A percentile compares a stretch with the other conserved stretches of the same genome.
Conservation (phyloP, 2,797 vertebrate species). For the Leptodactylus fallax region DNA sequence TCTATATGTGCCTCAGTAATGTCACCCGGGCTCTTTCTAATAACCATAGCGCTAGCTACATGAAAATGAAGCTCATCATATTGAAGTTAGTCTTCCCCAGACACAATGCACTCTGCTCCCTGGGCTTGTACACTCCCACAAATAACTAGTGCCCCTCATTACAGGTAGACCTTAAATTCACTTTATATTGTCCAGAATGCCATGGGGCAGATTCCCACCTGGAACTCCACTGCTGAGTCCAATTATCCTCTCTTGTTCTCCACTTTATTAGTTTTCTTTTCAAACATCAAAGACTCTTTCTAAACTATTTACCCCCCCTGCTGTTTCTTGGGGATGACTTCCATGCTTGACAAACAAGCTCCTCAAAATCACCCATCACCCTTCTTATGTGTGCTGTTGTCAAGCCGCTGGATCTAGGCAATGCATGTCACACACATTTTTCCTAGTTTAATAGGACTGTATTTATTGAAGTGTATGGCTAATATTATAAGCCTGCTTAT, state of each 20-base stretch:
- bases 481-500: too few species aligned
- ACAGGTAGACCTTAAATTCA: constrained; percentile 37
- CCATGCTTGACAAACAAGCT: constrained; percentile 49
- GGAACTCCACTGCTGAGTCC: constrained; percentile 52
- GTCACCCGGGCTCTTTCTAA: too few species aligned
- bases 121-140: constrained; percentile 5
- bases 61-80: background rate
- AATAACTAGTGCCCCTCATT: constrained; percentile 20
- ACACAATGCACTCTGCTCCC: background rate
- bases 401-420: background rate
- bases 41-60: too few species aligned
- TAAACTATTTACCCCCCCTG: constrained; percentile 54
- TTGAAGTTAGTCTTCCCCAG: background rate
- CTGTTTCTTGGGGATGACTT: constrained; percentile 48
- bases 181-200: constrained; percentile 60
- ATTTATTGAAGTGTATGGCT: background rate
- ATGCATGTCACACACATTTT: background rate
- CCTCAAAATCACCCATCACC: constrained; percentile 25
- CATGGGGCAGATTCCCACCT: constrained; percentile 64
- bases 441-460: background rate
- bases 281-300: constrained; percentile 60
- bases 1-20: too few species aligned
- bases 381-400: background rate
- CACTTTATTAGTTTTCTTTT: constrained; percentile 63
- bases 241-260: constrained; percentile 64